These are phyloP conservation scores for Chloroceryle amazona DNA, from an alignment of 2,797 vertebrate genomes.

Conservation along the genomic window DNA sequence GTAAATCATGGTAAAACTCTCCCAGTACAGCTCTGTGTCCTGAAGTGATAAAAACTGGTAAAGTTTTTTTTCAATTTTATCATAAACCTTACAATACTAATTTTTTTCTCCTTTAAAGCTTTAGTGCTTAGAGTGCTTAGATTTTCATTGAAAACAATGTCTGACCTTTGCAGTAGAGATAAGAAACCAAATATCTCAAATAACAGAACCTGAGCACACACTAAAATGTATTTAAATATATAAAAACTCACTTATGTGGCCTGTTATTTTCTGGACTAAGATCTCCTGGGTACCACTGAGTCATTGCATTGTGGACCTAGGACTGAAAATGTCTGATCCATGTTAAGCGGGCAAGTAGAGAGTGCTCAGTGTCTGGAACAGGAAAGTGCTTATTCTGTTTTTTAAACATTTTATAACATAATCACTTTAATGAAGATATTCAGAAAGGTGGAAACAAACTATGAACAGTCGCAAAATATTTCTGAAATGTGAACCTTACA, in stretches of 20 bases:
- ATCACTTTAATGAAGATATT: not conserved
- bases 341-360: not conserved
- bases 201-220: not conserved
- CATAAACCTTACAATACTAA: not conserved
- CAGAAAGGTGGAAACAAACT: not conserved
- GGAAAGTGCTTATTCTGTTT: not conserved
- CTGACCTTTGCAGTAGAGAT: not conserved
- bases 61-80: not conserved
- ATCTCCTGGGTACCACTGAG: not conserved
- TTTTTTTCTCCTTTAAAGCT: not conserved
- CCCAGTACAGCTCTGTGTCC: not conserved
- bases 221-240: not conserved
- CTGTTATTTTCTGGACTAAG: not conserved
- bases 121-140: not conserved
- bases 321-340: not conserved
- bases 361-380: not conserved
- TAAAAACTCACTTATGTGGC: not conserved
- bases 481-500: not conserved
- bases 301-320: not conserved
- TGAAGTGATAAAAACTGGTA: not conserved
- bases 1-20: not conserved
- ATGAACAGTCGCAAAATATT: not conserved
- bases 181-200: not conserved
- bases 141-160: not conserved
- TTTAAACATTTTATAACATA: not conserved